phyloP scores from a whole-genome alignment of 2,113 vertebrate species.

The Labeo catla region DNA sequence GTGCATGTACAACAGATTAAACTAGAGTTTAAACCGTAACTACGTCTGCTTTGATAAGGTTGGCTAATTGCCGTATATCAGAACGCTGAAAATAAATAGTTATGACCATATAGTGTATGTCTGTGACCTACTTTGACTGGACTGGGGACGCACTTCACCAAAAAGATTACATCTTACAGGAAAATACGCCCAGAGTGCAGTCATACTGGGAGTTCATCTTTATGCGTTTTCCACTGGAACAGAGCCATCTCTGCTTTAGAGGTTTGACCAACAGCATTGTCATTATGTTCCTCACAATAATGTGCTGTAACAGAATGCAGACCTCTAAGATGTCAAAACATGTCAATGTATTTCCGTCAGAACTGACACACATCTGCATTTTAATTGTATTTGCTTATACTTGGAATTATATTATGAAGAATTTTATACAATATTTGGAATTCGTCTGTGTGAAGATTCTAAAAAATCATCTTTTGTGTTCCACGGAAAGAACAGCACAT shows the following conservation, averaged over 20 bases:
- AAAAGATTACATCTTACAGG: slow-evolving; percentile 51
- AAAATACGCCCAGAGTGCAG: slow-evolving; percentile 43
- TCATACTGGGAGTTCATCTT: slow-evolving; percentile 34
- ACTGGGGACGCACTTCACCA: slow-evolving; percentile 55
- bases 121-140: slow-evolving; percentile 68
- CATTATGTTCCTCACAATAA: not conserved
- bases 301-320: not conserved
- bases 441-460: not conserved
- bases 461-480: not conserved
- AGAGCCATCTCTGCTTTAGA: not conserved
- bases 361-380: not conserved
- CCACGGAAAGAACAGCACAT: not conserved
- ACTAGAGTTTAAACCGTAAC: slow-evolving; percentile 6
- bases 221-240: slow-evolving; percentile 36
- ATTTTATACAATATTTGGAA: not conserved
- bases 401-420: not conserved
- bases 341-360: not conserved
- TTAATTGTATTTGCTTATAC: not conserved
- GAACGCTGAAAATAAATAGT: slow-evolving; percentile 60
- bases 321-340: slow-evolving; percentile 5
- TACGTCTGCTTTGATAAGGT: not conserved
- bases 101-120: slow-evolving; percentile 59
- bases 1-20: not conserved
- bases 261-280: slow-evolving; percentile 8
- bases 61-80: not conserved